Conservation (phyloP, 2,113 vertebrate genomes). For the Sander vitreus region DNA sequence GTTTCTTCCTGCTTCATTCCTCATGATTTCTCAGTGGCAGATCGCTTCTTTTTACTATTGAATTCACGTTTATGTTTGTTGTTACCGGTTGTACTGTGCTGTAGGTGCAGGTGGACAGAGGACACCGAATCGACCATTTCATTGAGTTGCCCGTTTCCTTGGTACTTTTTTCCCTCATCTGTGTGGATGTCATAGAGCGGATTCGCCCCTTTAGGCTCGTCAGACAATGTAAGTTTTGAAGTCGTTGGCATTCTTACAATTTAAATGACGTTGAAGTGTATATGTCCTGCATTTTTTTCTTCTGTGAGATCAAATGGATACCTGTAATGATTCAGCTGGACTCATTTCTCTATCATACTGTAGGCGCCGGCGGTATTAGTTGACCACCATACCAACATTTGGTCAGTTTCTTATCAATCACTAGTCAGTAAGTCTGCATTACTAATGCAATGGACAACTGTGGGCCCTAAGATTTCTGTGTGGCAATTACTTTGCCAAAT, state of each 20-base stretch:
- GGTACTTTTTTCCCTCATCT: constrained; percentile 84
- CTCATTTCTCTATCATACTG: no score
- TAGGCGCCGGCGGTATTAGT: no score
- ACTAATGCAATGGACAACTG: no score
- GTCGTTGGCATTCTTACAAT: not conserved
- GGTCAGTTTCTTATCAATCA: not conserved
- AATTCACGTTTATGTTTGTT: not conserved
- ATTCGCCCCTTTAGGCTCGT: constrained; percentile 82
- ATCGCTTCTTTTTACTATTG: not conserved
- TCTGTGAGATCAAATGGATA: not conserved
- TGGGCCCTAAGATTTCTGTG: no score
- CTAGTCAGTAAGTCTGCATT: not conserved
- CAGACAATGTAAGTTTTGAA: constrained; percentile 72
- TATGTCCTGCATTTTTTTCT: not conserved
- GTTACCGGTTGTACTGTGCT: constrained; percentile 19
- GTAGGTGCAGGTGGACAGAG: constrained; percentile 79
- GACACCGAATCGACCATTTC: constrained; percentile 60
- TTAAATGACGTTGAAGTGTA: not conserved
- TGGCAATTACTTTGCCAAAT: no score
- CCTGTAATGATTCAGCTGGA: no score
- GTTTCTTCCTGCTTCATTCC: not conserved
- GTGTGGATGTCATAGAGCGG: constrained; percentile 86
- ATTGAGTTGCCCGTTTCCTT: constrained; percentile 86
- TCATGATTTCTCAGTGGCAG: constrained; percentile 14
- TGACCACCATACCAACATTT: not conserved